Conservation (phyloP, 2,113 vertebrate genomes). For the Scatophagus argus region DNA sequence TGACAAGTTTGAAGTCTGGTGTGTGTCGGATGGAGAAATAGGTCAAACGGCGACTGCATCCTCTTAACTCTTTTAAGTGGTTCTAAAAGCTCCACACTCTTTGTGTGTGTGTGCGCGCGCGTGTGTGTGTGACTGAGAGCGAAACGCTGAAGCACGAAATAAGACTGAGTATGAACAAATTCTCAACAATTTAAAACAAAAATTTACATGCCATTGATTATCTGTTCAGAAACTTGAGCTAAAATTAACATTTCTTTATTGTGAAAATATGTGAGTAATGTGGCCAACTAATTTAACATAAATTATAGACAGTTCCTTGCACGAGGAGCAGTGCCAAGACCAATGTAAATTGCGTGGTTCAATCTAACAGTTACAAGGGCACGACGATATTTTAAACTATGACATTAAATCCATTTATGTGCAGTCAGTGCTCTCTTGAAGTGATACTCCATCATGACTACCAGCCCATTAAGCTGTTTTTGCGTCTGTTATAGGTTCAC, state of each 20-base stretch:
- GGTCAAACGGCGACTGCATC: constrained; percentile 26
- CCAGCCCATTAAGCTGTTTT: constrained; percentile 12
- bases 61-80: background rate
- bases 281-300: background rate
- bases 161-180: background rate
- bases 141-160: background rate
- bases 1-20: constrained; percentile 39
- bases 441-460: background rate
- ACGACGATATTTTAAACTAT: background rate
- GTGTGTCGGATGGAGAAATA: constrained; percentile 17
- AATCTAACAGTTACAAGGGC: background rate
- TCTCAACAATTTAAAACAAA: background rate
- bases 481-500: constrained; percentile 76
- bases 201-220: background rate
- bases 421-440: background rate
- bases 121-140: background rate
- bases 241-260: background rate
- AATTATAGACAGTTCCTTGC: background rate
- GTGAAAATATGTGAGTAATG: constrained; percentile 9
- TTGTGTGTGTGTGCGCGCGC: background rate
- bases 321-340: background rate
- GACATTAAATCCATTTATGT: background rate
- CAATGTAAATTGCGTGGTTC: background rate
- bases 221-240: background rate
- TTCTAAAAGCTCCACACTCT: background rate